Evolutionary conservation across 2,113 vertebrate genomes (phyloP), one percentile per base, ranked within the genome.

Genomic region (Serranochromis macrocephalus): DNA sequence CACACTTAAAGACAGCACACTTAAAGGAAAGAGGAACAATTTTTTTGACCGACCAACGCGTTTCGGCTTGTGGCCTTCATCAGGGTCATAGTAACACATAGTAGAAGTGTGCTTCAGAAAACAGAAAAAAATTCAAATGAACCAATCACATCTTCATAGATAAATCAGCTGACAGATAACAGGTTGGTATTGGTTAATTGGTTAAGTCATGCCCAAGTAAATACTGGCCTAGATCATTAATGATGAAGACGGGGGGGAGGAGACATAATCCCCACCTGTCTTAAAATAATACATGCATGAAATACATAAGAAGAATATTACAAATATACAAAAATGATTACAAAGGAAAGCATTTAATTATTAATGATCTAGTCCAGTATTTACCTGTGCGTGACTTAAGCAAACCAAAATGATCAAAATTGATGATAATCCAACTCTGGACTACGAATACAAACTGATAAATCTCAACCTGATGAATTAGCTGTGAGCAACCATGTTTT

Each of bases 1-100:
- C 54, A 57, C 13, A 57, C 3, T 7, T 55, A 55, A 24, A 54
- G 53, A 12, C 53, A 54, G 53, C 53, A 54, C 53, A 54, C 53
- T 5, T 0, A 57, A 57, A 57, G 12, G 54, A 57, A 57, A 57
- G 21, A 57, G 54, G 1, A 57, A 14, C 7, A 7, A 57, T 26
- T 5, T 5, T 55, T 26, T 55, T 24, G 53, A 55, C 12, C 26
- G 54, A 57, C 21, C 54, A 57, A 57, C 1, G 0, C 0, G 4
- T 13, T 55, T 55, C 0, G 12, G 54, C 54, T 57, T 57, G 21
- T 57, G 54, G 54, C 12, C 54, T 57, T 57, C 21, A 57, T 26
- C 54, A 1, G 4, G 11, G 54, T 57, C 54, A 57, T 26, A 8
- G 21, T 57, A 57, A 26, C 54, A 26, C 54, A 57, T 26, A 57